Conservation (phyloP, 1,140 invertebrate species). For the Bemisia tabaci region DNA sequence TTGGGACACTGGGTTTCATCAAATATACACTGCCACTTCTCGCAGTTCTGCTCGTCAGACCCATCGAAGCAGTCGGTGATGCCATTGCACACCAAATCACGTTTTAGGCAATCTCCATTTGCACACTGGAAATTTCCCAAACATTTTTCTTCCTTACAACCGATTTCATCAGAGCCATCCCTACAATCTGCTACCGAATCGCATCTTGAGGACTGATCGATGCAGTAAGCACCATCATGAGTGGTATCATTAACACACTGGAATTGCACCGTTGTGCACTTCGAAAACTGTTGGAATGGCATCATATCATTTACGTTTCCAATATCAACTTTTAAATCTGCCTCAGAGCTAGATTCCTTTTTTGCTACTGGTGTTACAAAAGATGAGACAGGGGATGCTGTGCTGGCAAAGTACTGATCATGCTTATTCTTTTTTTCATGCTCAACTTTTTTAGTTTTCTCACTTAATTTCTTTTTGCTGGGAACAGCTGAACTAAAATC, state of each 20-base stretch:
- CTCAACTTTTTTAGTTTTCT: conserved; percentile 1
- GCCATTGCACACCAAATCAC: conserved; percentile 57
- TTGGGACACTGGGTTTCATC: conserved; percentile 41
- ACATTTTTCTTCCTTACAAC: conserved; percentile 41
- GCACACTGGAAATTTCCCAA: conserved; percentile 46
- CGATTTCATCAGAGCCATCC: conserved; percentile 46
- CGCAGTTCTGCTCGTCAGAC: conserved; percentile 52
- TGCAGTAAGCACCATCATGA: conserved; percentile 38
- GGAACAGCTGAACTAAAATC: not conserved
- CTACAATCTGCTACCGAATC: conserved; percentile 46
- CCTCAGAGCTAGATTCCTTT: conserved; percentile 10
- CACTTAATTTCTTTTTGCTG: not conserved
- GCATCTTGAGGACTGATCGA: conserved; percentile 38
- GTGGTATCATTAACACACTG: conserved; percentile 43
- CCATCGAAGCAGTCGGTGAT: conserved; percentile 53
- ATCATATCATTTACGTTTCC: not conserved
- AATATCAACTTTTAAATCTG: conserved; percentile 1
- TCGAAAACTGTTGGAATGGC: conserved; percentile 4
- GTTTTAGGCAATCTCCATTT: conserved; percentile 53
- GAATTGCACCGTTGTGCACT: conserved; percentile 37
- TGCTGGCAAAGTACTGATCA: not conserved
- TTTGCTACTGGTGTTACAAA: not conserved
- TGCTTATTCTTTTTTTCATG: conserved; percentile 2
- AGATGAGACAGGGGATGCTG: not conserved
- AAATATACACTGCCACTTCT: conserved; percentile 39